phyloP scores from a whole-genome alignment of 1,140 invertebrate genomes.

The Steinernema feltiae region DNA sequence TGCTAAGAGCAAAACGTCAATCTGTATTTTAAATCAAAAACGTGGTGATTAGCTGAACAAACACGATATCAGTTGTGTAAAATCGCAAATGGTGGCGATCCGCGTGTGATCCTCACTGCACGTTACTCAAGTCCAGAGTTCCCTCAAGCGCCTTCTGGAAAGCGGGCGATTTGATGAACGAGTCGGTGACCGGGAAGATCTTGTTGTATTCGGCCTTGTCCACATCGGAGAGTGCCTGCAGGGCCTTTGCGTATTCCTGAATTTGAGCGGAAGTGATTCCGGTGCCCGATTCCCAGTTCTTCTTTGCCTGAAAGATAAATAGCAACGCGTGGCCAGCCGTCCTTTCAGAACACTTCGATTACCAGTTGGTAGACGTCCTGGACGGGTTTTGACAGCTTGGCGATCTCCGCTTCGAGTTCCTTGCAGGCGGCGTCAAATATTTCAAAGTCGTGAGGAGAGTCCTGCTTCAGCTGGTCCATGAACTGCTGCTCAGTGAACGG shows the following conservation, averaged over 20 bases:
- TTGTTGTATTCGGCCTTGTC: neutral
- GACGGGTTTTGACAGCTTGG: neutral
- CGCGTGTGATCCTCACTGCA: too few relatives aligned
- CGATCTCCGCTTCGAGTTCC: neutral
- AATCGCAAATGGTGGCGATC: too few relatives aligned
- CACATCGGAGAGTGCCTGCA: neutral
- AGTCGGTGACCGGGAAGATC: neutral
- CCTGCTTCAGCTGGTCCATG: neutral
- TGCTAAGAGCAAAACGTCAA: too few relatives aligned
- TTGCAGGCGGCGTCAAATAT: neutral
- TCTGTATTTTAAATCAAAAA: too few relatives aligned
- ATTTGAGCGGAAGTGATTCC: too few relatives aligned
- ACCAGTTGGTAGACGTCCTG: neutral
- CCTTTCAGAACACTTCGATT: too few relatives aligned
- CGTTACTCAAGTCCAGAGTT: neutral
- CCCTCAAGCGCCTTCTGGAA: neutral
- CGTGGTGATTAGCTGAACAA: too few relatives aligned
- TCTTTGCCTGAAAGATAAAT: too few relatives aligned
- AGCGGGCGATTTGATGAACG: neutral
- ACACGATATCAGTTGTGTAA: too few relatives aligned
- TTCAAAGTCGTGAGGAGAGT: neutral
- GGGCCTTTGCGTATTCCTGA: neutral
- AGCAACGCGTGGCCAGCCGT: too few relatives aligned
- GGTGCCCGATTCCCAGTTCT: too few relatives aligned
- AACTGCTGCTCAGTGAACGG: neutral